Evolutionary conservation across 2,113 vertebrate genomes (phyloP).

Genomic region (Percopsis transmontana): DNA sequence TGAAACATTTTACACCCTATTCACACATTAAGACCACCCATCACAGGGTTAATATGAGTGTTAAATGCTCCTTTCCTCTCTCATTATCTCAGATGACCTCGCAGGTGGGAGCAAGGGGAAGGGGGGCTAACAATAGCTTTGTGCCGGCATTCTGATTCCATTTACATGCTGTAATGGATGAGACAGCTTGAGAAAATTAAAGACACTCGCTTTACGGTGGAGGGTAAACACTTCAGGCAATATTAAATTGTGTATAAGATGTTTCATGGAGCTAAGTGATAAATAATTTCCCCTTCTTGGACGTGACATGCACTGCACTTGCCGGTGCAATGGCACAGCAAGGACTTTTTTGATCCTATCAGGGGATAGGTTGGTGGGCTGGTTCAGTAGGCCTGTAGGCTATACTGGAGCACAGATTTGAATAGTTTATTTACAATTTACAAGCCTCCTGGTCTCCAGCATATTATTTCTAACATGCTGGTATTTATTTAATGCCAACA

Average conservation of each 20-base stretch:
- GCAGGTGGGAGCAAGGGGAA: neutral
- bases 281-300: constrained; percentile 41
- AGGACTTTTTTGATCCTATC: constrained; percentile 11
- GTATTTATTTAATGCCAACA: too few relatives aligned
- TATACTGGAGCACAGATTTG: too few relatives aligned
- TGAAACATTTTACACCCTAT: too few relatives aligned
- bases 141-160: constrained; percentile 35
- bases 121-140: constrained; percentile 33
- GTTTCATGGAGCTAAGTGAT: constrained; percentile 50
- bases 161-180: constrained; percentile 47
- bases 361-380: too few relatives aligned
- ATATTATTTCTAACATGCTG: too few relatives aligned
- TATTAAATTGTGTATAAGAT: constrained; percentile 32
- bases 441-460: too few relatives aligned
- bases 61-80: constrained; percentile 8
- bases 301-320: too few relatives aligned
- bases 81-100: neutral
- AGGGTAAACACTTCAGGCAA: constrained; percentile 40
- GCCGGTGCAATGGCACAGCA: constrained; percentile 4
- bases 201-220: constrained; percentile 34
- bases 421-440: too few relatives aligned
- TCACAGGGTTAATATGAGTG: constrained; percentile 6
- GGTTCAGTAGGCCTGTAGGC: too few relatives aligned
- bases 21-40: neutral
- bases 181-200: constrained; percentile 59